Percentiles rank a stretch among this genome's conserved stretches.
phyloP scores from a whole-genome alignment of 2,797 vertebrate species.

The Oryzias sinensis region DNA sequence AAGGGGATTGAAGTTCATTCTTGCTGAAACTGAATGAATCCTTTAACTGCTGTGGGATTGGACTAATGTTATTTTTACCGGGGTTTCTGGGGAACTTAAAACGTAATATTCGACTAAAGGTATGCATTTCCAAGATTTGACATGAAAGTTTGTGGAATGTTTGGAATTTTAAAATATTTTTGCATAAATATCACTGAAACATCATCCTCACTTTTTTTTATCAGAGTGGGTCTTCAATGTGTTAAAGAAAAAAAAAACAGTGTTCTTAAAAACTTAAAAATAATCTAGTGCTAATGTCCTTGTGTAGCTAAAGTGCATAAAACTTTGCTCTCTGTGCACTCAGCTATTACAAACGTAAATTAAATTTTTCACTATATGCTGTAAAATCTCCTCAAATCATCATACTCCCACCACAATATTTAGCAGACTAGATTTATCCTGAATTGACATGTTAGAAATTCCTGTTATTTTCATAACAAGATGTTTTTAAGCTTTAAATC shows the following conservation, averaged over 20 bases:
- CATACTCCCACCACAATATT: too few species aligned
- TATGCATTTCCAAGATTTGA: background rate
- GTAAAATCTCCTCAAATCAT: too few species aligned
- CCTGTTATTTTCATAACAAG: too few species aligned
- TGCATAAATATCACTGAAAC: constrained; percentile 1
- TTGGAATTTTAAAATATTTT: constrained; percentile 1
- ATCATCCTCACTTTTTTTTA: background rate
- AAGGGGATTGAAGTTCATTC: constrained; percentile 23
- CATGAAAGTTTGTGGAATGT: constrained; percentile 13
- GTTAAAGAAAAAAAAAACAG: too few species aligned
- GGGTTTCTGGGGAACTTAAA: constrained; percentile 35
- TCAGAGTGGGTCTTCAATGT: too few species aligned
- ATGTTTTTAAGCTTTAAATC: too few species aligned
- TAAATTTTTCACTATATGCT: too few species aligned
- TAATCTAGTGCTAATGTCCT: background rate
- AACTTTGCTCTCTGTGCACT: background rate
- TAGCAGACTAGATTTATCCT: too few species aligned
- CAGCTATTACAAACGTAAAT: too few species aligned
- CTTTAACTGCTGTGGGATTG: constrained; percentile 37
- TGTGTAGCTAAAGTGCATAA: background rate
- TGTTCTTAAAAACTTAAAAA: background rate
- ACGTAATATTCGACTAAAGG: constrained; percentile 30
- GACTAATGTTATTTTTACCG: constrained; percentile 32
- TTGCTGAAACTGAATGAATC: constrained; percentile 40
- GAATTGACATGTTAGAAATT: too few species aligned